A percentile compares a stretch with the other conserved stretches of the same genome.
Conservation (phyloP, 2,797 vertebrate genomes). For the Chaetophractus vellerosus region DNA sequence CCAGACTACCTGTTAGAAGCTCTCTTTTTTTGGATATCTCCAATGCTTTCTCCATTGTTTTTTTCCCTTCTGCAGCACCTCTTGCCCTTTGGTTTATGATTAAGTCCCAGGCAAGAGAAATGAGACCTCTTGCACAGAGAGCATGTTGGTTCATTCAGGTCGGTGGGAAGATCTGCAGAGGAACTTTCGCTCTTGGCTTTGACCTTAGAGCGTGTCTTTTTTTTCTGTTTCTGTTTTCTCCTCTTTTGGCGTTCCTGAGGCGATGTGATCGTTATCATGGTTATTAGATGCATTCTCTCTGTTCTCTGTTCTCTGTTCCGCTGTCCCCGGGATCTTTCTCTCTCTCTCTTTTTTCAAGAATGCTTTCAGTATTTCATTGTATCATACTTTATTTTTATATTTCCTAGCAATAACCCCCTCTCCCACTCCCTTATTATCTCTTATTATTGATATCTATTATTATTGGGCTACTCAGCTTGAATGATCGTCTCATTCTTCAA, state of each 20-base stretch:
- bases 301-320: slow-evolving; percentile 87
- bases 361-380: no score
- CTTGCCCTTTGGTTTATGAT: no score
- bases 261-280: slow-evolving; percentile 93
- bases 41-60: no score
- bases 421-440: no score
- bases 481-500: slow-evolving; percentile 93
- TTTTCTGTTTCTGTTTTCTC: slow-evolving; percentile 96
- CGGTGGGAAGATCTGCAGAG: slow-evolving; percentile 96
- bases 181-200: slow-evolving; percentile 96
- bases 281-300: slow-evolving; percentile 93
- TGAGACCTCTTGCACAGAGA: no score
- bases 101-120: no score
- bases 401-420: no score
- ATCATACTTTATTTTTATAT: no score
- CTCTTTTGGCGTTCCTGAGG: slow-evolving; percentile 93
- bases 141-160: slow-evolving; percentile 87
- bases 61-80: no score
- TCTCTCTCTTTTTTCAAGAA: no score
- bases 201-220: slow-evolving; percentile 96
- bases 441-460: slow-evolving; percentile 92
- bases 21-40: no score
- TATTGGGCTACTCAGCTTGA: slow-evolving; percentile 93
- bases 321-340: no score
- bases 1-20: slow-evolving; percentile 96